These are phyloP conservation scores for Diachrysia chrysitis DNA, from an alignment of 2,888 invertebrate genomes.

Conservation along the genomic window DNA sequence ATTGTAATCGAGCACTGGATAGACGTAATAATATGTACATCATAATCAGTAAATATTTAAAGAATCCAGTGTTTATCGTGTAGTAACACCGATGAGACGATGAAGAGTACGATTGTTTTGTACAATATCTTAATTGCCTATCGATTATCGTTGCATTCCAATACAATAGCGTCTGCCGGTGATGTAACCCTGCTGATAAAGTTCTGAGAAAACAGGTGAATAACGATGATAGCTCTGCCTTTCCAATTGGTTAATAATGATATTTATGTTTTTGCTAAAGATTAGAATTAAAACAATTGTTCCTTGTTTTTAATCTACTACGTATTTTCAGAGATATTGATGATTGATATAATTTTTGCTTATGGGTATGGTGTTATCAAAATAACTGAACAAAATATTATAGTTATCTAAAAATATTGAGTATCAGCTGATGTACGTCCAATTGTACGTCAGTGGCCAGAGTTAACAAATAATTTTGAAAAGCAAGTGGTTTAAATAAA, in stretches of 20 bases:
- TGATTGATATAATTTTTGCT: not conserved
- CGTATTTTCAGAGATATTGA: constrained; percentile 29
- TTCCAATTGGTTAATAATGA: constrained; percentile 11
- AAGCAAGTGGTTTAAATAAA: no score
- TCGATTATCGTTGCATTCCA: constrained; percentile 73
- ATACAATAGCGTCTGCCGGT: constrained; percentile 52
- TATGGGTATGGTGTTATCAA: not conserved
- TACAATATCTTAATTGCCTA: constrained; percentile 74
- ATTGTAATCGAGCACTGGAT: constrained; percentile 40
- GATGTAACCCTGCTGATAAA: constrained; percentile 59
- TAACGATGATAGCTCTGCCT: constrained; percentile 15
- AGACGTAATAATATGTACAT: constrained; percentile 59
- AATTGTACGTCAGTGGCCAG: no score
- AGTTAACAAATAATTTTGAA: no score
- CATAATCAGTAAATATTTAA: constrained; percentile 74
- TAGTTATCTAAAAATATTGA: no score
- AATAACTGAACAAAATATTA: no score
- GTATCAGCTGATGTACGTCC: no score
- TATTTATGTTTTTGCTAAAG: not conserved
- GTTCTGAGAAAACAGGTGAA: constrained; percentile 43
- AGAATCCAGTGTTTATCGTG: constrained; percentile 76
- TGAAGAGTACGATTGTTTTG: constrained; percentile 66
- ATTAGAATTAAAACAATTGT: constrained; percentile 16
- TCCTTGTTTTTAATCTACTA: constrained; percentile 13
- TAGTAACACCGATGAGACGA: constrained; percentile 63